A percentile compares a stretch with the other conserved stretches of the same genome.
These are phyloP conservation scores for Cephus pulcher DNA, from an alignment of 2,888 invertebrate species.

Conservation along the genomic window DNA sequence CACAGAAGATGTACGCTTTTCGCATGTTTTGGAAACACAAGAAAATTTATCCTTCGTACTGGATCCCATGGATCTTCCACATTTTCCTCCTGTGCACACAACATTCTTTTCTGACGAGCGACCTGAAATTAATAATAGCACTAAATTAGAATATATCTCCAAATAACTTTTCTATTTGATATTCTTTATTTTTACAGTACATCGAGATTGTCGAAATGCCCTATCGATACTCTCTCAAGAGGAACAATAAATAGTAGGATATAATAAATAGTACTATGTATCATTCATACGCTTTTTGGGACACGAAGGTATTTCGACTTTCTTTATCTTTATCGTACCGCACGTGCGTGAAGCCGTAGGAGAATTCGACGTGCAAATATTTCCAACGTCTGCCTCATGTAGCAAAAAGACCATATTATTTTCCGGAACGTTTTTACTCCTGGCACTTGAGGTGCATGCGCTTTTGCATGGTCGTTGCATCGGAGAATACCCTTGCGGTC, in stretches of 20 bases:
- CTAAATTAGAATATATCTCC: neutral
- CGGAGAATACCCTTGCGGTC: neutral
- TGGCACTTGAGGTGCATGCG: neutral
- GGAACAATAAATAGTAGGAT: neutral
- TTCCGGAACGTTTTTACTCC: neutral
- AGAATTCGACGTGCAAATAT: constrained; percentile 26
- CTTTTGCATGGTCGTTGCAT: neutral
- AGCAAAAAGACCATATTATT: constrained; percentile 38
- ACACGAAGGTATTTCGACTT: constrained; percentile 32
- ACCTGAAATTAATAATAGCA: neutral
- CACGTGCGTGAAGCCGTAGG: constrained; percentile 12
- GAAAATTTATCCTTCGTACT: neutral
- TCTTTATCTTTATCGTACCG: constrained; percentile 28
- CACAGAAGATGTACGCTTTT: neutral
- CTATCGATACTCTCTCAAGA: neutral
- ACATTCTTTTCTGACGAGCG: neutral
- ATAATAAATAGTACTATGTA: neutral
- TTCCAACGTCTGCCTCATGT: constrained; percentile 37
- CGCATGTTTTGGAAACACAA: neutral
- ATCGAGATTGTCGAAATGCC: neutral
- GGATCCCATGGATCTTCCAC: neutral
- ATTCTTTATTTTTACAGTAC: neutral
- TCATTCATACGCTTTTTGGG: constrained; percentile 11
- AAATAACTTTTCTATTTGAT: neutral
- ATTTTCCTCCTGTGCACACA: neutral